Evolutionary conservation across 2,113 vertebrate species (phyloP).

Genomic region (Ctenomys sociabilis): DNA sequence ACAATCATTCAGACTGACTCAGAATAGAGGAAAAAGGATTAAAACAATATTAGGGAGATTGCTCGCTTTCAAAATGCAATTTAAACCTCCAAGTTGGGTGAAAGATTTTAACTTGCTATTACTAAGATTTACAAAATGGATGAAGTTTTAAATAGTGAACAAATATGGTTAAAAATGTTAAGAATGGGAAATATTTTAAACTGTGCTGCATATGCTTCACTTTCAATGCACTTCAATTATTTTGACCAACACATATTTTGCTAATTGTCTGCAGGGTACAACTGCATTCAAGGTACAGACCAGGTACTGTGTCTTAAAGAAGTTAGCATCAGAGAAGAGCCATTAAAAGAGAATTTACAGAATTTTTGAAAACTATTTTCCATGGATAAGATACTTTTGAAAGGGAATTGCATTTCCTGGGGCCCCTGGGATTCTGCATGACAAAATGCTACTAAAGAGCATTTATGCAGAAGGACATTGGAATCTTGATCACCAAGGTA

Average conservation of each 20-base stretch:
- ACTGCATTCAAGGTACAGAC: background rate
- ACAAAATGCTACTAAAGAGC: background rate
- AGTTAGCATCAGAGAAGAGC: background rate
- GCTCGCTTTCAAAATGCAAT: background rate
- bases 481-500: conserved; percentile 50
- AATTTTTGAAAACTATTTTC: background rate
- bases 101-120: conserved; percentile 11
- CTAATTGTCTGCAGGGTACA: background rate
- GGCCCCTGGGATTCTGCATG: background rate
- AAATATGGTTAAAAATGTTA: background rate
- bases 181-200: background rate
- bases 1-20: background rate
- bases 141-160: background rate
- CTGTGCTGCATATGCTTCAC: background rate
- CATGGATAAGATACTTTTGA: background rate
- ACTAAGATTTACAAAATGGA: background rate
- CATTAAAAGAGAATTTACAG: background rate
- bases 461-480: background rate
- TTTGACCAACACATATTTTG: background rate
- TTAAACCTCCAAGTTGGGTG: background rate
- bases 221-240: conserved; percentile 16
- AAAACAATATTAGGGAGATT: conserved; percentile 16
- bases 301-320: background rate
- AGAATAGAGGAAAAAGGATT: background rate
- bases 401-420: background rate